Evolutionary conservation across 2,113 vertebrate genomes (phyloP).

Genomic region (Prochilodus magdalenae): DNA sequence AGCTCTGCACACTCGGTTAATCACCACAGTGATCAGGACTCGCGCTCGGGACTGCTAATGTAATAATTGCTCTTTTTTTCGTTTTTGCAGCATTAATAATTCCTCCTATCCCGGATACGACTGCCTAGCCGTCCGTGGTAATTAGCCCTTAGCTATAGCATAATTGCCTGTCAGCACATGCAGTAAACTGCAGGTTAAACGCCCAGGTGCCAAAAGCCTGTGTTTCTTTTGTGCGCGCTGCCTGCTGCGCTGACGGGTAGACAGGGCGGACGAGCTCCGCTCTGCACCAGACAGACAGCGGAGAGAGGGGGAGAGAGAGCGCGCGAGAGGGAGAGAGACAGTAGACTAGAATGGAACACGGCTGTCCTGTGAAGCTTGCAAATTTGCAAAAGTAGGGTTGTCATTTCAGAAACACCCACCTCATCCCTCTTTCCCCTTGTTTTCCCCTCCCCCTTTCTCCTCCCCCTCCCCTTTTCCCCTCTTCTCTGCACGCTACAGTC

Average conservation of each 20-base stretch:
- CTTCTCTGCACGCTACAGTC: background rate
- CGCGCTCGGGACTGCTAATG: background rate
- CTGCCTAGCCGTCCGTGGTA: constrained; percentile 43
- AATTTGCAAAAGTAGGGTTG: constrained; percentile 54
- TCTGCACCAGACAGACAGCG: constrained; percentile 24
- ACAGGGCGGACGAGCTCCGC: constrained; percentile 32
- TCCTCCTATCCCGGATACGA: constrained; percentile 19
- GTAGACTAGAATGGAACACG: constrained; percentile 22
- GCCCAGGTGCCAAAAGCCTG: constrained; percentile 56
- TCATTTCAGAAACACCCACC: constrained; percentile 54
- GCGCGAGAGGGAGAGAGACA: constrained; percentile 8
- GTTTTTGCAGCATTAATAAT: constrained; percentile 19
- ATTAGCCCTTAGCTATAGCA: constrained; percentile 54
- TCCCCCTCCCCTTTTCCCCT: background rate
- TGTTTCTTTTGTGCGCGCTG: constrained; percentile 35
- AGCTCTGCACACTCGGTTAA: background rate
- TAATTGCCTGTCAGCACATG: constrained; percentile 56
- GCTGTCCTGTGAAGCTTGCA: constrained; percentile 56
- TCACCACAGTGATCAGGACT: background rate
- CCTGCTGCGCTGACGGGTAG: constrained; percentile 39
- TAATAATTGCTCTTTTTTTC: background rate
- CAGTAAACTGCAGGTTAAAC: constrained; percentile 59
- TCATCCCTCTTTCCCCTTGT: constrained; percentile 10
- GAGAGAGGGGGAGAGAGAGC: constrained; percentile 4
- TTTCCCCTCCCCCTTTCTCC: background rate